phyloP scores from a whole-genome alignment of 2,888 invertebrate species.

The Caenorhabditis macrosperma region DNA sequence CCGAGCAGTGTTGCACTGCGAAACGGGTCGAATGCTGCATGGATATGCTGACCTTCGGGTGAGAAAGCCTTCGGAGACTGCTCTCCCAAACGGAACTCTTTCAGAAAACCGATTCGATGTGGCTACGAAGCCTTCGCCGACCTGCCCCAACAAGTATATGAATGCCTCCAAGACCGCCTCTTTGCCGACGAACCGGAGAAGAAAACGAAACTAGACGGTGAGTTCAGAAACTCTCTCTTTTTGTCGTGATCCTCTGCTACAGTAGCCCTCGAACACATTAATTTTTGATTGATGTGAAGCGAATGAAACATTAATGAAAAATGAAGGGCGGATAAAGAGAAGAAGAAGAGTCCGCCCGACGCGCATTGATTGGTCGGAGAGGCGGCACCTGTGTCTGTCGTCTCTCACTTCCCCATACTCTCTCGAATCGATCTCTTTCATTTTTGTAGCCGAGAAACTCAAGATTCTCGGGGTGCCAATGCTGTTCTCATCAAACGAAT shows the following conservation, averaged over 20 bases:
- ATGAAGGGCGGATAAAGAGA: neutral
- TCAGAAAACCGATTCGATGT: conserved; percentile 34
- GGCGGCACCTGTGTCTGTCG: neutral
- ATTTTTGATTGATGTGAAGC: neutral
- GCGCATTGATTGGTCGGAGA: neutral
- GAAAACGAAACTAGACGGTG: conserved; percentile 19
- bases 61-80: neutral
- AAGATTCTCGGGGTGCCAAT: too few species aligned
- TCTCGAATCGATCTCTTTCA: neutral
- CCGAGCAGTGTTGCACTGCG: conserved; percentile 30
- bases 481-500: too few species aligned
- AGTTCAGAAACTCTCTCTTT: neutral
- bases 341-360: neutral
- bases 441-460: conserved; percentile 3
- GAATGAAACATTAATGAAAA: neutral
- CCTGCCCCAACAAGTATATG: conserved; percentile 4
- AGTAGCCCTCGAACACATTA: neutral
- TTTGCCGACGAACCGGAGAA: conserved; percentile 22
- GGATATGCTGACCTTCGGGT: conserved; percentile 33
- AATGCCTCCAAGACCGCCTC: conserved; percentile 22
- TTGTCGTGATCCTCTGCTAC: too few species aligned
- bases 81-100: neutral
- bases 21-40: conserved; percentile 29
- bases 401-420: neutral
- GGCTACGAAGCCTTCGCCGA: conserved; percentile 24